Conservation (phyloP, 2,888 invertebrate genomes). For the Ormyrus pomaceus region DNA sequence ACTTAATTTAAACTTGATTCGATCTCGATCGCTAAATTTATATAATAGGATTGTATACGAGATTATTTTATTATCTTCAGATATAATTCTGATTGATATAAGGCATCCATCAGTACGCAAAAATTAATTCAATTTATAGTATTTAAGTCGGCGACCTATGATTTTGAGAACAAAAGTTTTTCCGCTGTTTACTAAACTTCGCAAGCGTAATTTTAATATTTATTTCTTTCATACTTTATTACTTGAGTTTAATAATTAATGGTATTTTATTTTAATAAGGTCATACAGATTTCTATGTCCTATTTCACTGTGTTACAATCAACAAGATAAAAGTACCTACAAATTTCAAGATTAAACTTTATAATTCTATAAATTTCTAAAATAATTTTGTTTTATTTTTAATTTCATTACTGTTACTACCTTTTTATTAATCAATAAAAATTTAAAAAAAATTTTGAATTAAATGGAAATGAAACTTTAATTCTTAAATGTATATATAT, state of each 20-base stretch:
- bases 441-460: too few species aligned
- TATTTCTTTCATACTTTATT: not conserved
- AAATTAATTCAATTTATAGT: not conserved
- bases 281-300: slow-evolving; percentile 1
- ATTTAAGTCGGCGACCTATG: not conserved
- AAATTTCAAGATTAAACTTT: too few species aligned
- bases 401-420: too few species aligned
- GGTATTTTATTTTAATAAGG: not conserved
- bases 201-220: not conserved
- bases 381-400: too few species aligned
- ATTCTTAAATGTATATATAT: too few species aligned
- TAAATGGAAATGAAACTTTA: too few species aligned
- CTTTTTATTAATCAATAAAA: too few species aligned
- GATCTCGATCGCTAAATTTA: too few species aligned
- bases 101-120: not conserved
- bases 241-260: not conserved
- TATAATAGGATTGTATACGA: too few species aligned
- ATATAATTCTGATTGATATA: not conserved
- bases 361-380: too few species aligned
- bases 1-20: too few species aligned
- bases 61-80: not conserved
- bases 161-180: not conserved
- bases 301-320: slow-evolving; percentile 9
- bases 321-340: not conserved
- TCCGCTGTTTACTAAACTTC: not conserved